phyloP scores from a whole-genome alignment of 2,797 vertebrate species.

The Erethizon dorsatum region DNA sequence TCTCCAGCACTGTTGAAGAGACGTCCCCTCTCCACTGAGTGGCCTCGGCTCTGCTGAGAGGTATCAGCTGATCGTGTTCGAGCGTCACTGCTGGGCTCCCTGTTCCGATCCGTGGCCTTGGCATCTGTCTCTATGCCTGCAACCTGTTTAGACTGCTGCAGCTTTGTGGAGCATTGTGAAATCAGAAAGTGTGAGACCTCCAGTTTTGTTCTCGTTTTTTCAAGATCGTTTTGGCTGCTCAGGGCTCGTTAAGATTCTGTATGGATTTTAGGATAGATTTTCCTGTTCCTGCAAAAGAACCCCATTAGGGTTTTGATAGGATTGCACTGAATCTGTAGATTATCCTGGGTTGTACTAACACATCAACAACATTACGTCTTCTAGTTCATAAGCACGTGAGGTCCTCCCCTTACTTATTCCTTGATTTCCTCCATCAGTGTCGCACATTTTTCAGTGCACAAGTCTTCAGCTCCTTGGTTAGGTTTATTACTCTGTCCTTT shows the following conservation, averaged over 20 bases:
- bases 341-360: neutral
- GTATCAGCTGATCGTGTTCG: neutral
- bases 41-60: neutral
- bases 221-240: neutral
- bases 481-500: neutral
- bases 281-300: neutral
- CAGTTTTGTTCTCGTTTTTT: neutral
- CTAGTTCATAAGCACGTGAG: neutral
- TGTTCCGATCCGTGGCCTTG: neutral
- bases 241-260: neutral
- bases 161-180: slow-evolving; percentile 23
- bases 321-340: neutral
- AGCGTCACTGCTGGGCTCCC: neutral
- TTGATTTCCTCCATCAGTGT: neutral
- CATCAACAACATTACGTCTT: neutral
- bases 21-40: neutral
- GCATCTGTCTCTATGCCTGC: neutral
- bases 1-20: neutral
- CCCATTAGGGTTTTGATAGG: neutral
- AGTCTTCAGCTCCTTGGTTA: neutral
- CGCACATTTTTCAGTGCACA: neutral
- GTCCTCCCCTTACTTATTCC: neutral
- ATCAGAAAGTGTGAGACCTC: neutral
- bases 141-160: neutral
- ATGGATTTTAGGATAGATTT: neutral